These are phyloP conservation scores for Narcine bancroftii DNA, from an alignment of 2,113 vertebrate genomes.

Conservation along the genomic window DNA sequence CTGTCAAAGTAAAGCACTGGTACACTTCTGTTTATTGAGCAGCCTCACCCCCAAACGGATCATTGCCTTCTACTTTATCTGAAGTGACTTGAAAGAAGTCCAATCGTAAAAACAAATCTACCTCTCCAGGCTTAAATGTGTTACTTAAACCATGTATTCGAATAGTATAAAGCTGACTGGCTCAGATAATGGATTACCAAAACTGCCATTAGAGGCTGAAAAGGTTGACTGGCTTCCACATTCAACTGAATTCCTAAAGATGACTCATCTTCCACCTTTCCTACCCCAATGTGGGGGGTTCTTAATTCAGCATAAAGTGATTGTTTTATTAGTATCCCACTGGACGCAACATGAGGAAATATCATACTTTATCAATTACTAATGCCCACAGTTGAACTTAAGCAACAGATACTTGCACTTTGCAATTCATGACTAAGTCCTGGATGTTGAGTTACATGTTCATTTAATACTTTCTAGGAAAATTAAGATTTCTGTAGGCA, in stretches of 20 bases:
- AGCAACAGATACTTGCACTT: neutral
- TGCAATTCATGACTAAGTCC: neutral
- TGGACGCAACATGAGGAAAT: too few relatives aligned
- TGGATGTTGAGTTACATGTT: neutral
- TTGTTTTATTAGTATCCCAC: neutral
- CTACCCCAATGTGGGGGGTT: neutral
- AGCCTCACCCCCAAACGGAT: neutral
- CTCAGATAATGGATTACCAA: neutral
- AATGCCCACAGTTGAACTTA: neutral
- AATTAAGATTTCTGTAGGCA: neutral
- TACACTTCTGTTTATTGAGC: neutral
- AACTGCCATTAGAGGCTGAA: neutral
- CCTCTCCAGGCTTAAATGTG: neutral
- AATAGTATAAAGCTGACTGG: neutral
- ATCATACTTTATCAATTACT: neutral
- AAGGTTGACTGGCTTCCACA: neutral
- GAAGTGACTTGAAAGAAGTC: neutral
- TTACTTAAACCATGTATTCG: neutral
- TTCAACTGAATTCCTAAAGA: neutral
- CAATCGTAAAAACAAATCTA: neutral
- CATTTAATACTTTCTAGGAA: neutral
- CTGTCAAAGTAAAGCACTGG: neutral
- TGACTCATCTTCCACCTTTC: neutral
- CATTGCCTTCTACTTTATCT: neutral
- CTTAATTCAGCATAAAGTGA: neutral